Evolutionary conservation across 2,797 vertebrate genomes (phyloP).

Genomic region (Mionectes olivaceus): DNA sequence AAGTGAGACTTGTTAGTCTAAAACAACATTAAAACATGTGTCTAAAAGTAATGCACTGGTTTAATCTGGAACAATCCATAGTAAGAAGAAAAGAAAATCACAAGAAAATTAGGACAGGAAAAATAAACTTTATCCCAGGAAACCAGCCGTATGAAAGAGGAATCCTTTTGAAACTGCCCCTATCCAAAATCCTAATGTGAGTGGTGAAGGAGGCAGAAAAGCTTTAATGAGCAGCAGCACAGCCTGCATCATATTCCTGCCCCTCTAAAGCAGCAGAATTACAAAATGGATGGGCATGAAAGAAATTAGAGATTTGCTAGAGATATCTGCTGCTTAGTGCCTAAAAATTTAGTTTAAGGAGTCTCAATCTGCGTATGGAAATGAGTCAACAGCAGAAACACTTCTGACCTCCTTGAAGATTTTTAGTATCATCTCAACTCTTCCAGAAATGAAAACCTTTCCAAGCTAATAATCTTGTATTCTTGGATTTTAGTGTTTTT

Average conservation of each 20-base stretch:
- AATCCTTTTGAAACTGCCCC: slow-evolving; percentile 56
- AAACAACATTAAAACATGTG: slow-evolving; percentile 55
- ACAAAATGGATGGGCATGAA: slow-evolving; percentile 58
- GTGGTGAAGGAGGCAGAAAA: slow-evolving; percentile 55
- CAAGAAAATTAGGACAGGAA: slow-evolving; percentile 68
- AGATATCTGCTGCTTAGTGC: slow-evolving; percentile 31
- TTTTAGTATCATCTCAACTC: slow-evolving; percentile 57
- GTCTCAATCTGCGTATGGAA: slow-evolving; percentile 62
- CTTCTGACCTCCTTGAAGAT: slow-evolving; percentile 45
- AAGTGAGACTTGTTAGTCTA: slow-evolving; percentile 62
- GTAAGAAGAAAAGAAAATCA: not conserved
- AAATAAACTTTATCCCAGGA: slow-evolving; percentile 69
- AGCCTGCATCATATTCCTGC: slow-evolving; percentile 43
- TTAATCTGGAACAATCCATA: slow-evolving; percentile 72
- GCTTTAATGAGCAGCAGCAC: slow-evolving; percentile 43
- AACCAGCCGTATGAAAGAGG: slow-evolving; percentile 64
- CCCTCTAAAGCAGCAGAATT: slow-evolving; percentile 59
- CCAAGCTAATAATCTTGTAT: slow-evolving; percentile 58
- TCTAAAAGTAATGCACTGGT: slow-evolving; percentile 60
- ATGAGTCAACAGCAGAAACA: slow-evolving; percentile 58
- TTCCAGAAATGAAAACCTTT: slow-evolving; percentile 63
- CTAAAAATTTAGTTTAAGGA: slow-evolving; percentile 41
- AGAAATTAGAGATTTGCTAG: slow-evolving; percentile 69
- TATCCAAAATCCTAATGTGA: slow-evolving; percentile 33
- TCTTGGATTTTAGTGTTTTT: slow-evolving; percentile 9